Base-by-base conservation (phyloP, 2,113 vertebrate genomes). In the Anseranas semipalmata region DNA sequence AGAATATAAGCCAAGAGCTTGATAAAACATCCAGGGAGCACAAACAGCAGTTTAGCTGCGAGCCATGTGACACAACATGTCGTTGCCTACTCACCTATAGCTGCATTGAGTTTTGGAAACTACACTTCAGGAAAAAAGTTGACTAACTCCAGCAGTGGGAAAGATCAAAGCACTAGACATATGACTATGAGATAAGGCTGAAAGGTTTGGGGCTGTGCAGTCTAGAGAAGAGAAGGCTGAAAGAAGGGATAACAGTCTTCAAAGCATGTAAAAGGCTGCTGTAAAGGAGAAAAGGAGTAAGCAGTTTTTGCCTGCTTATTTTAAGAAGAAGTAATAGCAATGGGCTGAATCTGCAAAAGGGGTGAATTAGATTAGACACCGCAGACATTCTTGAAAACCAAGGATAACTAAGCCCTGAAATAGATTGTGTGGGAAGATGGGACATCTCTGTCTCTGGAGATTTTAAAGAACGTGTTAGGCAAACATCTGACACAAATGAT, bases 181-280 rank as follows among this genome's bases (percentile, higher is more conserved):
- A 32, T 33, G 43, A 67, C 43, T 46, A 17, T 0, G 2, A 91
- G 53, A 32, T 20, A 83, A 72, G 37, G 81, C 0, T 93, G 95
- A 93, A 93, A 92, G 93, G 89, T 91, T 53, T 87, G 88, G 91
- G 91, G 58, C 88, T 87, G 48, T 35, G 81, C 63, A 76, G 63
- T 15, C n/a, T 59, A 10, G 14, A 45, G 75, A 62, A 53, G 37
- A 72, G 52, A 72, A 1, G 2, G 71, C 66, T 79, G 41, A 58
- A 80, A 45, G 73, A 45, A 50, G 62, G 33, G 39, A 19, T 76
- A 91, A 48, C 22, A 75, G 75, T 32, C 73, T 80, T 89, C 77
- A 87, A 80, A 95, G 82, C 13, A 84, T 53, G 56, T 76, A 8
- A 89, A 93, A 93, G 53, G 48, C 73, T 84, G 53, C n/a, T 87